Base-by-base conservation (phyloP, 2,113 vertebrate species). In the Bos javanicus region DNA sequence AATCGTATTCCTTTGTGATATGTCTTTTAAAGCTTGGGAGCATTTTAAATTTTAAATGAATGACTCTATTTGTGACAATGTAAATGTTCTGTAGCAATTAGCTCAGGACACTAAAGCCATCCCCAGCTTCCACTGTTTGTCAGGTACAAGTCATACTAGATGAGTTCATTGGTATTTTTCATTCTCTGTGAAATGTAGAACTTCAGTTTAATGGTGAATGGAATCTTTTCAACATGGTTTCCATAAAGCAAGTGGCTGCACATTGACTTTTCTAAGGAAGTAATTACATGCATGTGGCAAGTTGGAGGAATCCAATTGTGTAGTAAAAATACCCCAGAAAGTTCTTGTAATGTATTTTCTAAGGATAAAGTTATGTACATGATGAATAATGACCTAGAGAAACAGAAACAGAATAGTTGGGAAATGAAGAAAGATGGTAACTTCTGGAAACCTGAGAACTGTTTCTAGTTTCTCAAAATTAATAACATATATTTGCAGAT, bases 31-130 rank as follows among this genome's bases (percentile, higher is more conserved):
- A 71, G 12, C 67, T 83, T 91, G 25, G 36, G 78, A 97, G 26
- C 57, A 81, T 89, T 95, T 81, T 87, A 85, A 19, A 50, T 90
- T 84, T 95, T 59, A 95, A 95, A 95, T 97, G 78, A 88, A 87
- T 94, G 82, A 83, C 93, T 96, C 95, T 64, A 90, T 97, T 94
- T 96, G 39, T 93, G 59, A 89, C 10, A 39, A 50, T 94, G 90
- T 81, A 64, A 83, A 62, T 92, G 54, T 86, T 86, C 90, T 71
- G 16, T 59, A 95, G 46, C 56, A 84, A 89, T 87, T 93, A 94
- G 33, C 26, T 84, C n/a, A 84, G 25, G 86, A 36, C 50, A 83
- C 82, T 56, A 76, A 87, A 97, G 30, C 13, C 26, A 82, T 33
- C 76, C 11, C 16, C 39, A 85, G 30, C 33, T 80, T 81, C 26